Evolutionary conservation across 2,888 invertebrate species (phyloP).

Genomic region (Endomychus coccineus): DNA sequence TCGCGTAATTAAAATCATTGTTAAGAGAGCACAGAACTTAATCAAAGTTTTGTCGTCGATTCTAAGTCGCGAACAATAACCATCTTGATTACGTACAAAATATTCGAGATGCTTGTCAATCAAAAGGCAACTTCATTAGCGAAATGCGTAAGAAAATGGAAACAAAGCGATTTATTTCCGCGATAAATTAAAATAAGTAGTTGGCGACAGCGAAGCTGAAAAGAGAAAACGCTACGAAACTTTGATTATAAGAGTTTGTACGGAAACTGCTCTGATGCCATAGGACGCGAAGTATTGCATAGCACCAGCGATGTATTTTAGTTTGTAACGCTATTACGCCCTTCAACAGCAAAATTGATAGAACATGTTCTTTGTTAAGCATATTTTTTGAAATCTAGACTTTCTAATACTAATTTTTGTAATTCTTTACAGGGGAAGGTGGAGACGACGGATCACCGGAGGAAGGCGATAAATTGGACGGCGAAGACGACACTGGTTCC

Average conservation of each 20-base stretch:
- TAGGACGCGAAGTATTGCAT: too few species aligned
- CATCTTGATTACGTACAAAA: slow-evolving; percentile 13
- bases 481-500: slow-evolving; percentile 43
- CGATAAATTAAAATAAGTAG: slow-evolving; percentile 28
- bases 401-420: background rate
- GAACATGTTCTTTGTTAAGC: too few species aligned
- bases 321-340: too few species aligned
- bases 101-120: slow-evolving; percentile 23
- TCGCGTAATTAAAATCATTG: too few species aligned
- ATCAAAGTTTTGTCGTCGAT: slow-evolving; percentile 14
- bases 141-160: slow-evolving; percentile 21
- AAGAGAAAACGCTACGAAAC: slow-evolving; percentile 12
- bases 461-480: slow-evolving; percentile 43
- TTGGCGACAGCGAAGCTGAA: slow-evolving; percentile 6
- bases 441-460: slow-evolving; percentile 45
- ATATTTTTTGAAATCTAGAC: too few species aligned
- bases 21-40: slow-evolving; percentile 12
- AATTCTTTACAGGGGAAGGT: slow-evolving; percentile 50
- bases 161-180: slow-evolving; percentile 23
- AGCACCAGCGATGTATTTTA: too few species aligned
- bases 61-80: slow-evolving; percentile 11
- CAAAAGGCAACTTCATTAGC: slow-evolving; percentile 29
- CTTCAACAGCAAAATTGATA: too few species aligned
- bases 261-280: too few species aligned
- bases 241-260: slow-evolving; percentile 15